Evolutionary conservation across 2,797 vertebrate genomes (phyloP), one percentile per base, ranked within the genome.

Genomic region (Scolopax rusticola): DNA sequence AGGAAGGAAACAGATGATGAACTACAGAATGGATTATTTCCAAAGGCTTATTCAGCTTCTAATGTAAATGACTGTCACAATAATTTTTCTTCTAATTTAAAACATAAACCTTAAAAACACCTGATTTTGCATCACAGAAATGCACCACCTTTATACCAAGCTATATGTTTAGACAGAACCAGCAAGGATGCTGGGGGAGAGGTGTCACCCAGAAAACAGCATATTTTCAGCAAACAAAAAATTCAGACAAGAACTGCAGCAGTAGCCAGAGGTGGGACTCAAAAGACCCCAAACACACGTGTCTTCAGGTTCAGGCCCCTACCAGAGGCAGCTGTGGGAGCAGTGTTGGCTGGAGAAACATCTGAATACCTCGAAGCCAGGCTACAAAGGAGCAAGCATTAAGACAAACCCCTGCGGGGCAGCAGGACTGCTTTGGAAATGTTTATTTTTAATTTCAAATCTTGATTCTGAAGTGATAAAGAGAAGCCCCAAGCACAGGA

Each of bases 401-500:
- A 77, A 95, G 78, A 80, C 27, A 92, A 95, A 76, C 5, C 41
- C 77, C 90, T 60, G 56, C 3, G 2, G 85, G 83, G 80, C n/a
- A 67, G 48, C 38, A 84, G 50, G 57, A 56, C 40, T 94, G 56
- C 80, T 95, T 89, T 94, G 77, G 64, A 93, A 94, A 89, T 43
- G 51, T 76, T 93, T 89, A 23, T 71, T 90, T 96, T 93, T 77
- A 15, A 90, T 95, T 96, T 93, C 43, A 63, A 75, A 57, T 90
- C 74, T 74, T 93, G 83, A 95, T 87, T 95, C 32, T 90, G 75
- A 89, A 84, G 59, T 8, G 94, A 90, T 95, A 93, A 80, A 74
- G 36, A 82, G 85, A 82, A 50, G 70, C 90, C 80, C 56, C 60
- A 75, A 95, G 95, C 87, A 87, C 90, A 95, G 83, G 89, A 95